Evolutionary conservation across 2,113 vertebrate species (phyloP), one percentile per base, ranked within the genome.

Genomic region (Mirza zaza): DNA sequence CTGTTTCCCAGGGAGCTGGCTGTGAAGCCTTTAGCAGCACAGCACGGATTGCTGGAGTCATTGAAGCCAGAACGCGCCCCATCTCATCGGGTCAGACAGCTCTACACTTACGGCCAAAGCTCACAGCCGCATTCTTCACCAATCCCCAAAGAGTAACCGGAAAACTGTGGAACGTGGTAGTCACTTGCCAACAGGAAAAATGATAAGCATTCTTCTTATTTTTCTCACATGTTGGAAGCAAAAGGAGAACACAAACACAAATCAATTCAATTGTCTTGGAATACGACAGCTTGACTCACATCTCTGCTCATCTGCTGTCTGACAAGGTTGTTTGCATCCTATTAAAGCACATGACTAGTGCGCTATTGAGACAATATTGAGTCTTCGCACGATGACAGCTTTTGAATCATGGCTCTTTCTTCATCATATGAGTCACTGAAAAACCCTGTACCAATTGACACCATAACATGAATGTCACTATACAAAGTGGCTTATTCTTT

Each of bases 321-420:
- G 98, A 95, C 87, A 81, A 83, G 15, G 57, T 48, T 89, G 80
- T 96, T 76, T 97, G 97, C 92, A 96, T 97, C 94, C 94, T 61
- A 55, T 97, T 97, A 92, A 77, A 91, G 61, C 9, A 27, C 48
- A 50, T 92, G 95, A 92, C 65, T 61, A 85, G 84, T 39, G 67
- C 39, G 17, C 87, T 80, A 2, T n/a, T 83, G 85, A 61, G n/a
- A 67, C 17, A 59, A 88, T 27, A 36, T 29, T 23, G 87, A 82
- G 94, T 90, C 89, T 90, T 90, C 84, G 92, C 80, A 9, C 0
- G 23, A 70, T 90, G 97, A 94, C 90, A 95, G 95, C 87, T 87
- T 96, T 77, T 85, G 96, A 98, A 86, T 97, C 94, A 89, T 13
- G 86, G 68, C 52, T 18, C 84, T 88, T 91, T 81, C 88, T 93